Conservation (phyloP, 2,797 vertebrate species). For the Myotis planiceps region DNA sequence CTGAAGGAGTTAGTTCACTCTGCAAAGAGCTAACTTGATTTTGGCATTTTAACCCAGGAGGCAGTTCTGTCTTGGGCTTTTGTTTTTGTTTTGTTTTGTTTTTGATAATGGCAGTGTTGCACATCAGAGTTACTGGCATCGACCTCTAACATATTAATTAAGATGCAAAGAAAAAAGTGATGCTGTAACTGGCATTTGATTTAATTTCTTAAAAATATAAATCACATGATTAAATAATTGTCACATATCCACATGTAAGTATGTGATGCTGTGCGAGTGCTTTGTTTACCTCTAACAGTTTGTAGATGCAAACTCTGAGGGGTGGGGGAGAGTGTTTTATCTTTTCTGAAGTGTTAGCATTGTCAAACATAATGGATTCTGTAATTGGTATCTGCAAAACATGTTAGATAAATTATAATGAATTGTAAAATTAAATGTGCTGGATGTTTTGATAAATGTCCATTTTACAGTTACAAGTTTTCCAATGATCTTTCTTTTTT, state of each 20-base stretch:
- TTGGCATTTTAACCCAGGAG: not conserved
- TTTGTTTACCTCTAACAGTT: conserved; percentile 45
- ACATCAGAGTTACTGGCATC: not conserved
- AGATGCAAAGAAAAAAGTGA: not conserved
- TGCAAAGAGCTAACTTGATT: not conserved
- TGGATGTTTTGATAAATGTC: conserved; percentile 74
- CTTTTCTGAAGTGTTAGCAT: conserved; percentile 43
- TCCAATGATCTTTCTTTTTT: conserved; percentile 66
- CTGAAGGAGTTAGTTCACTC: not conserved
- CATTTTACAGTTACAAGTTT: conserved; percentile 81
- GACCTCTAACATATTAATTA: conserved; percentile 14
- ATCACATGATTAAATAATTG: not conserved
- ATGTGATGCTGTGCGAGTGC: not conserved
- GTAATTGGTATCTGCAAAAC: conserved; percentile 58
- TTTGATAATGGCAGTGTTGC: not conserved
- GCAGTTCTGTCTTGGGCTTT: not conserved
- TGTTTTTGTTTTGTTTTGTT: not conserved
- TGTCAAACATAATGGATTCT: conserved; percentile 71
- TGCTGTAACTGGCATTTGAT: not conserved
- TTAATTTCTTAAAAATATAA: conserved; percentile 42
- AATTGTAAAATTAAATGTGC: conserved; percentile 83
- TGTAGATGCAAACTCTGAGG: not conserved
- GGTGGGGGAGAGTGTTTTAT: not conserved
- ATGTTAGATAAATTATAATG: conserved; percentile 76
- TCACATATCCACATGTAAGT: not conserved